Evolutionary conservation across 2,888 invertebrate species (phyloP).

Genomic region (Rotaria sp.): DNA sequence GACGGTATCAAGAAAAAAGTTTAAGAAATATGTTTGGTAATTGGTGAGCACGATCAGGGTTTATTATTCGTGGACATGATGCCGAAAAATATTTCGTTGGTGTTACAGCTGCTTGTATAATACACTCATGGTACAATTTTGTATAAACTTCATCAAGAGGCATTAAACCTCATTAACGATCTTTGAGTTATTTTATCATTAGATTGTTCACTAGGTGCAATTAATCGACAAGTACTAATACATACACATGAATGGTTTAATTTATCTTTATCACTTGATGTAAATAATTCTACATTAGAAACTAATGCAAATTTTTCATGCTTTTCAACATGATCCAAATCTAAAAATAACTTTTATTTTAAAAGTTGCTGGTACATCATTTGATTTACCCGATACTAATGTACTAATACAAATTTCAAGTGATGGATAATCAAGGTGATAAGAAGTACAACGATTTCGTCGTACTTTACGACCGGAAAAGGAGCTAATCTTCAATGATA

Average conservation of each 20-base stretch:
- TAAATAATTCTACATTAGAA: slow-evolving; percentile 96
- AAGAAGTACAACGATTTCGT: slow-evolving; percentile 92
- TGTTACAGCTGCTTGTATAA: no score
- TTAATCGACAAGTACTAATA: slow-evolving; percentile 97
- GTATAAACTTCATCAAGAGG: slow-evolving; percentile 97
- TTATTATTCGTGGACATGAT: no score
- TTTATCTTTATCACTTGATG: slow-evolving; percentile 97
- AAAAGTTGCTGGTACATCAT: slow-evolving; percentile 94
- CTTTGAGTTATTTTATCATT: no score
- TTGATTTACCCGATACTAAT: slow-evolving; percentile 97
- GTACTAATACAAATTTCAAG: slow-evolving; percentile 97
- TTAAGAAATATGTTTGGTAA: no score
- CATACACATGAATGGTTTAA: slow-evolving; percentile 73
- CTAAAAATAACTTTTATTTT: slow-evolving; percentile 98
- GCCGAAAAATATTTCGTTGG: no score
- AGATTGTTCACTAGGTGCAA: no score
- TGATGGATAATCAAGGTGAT: no score
- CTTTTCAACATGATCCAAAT: slow-evolving; percentile 95
- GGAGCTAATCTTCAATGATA: slow-evolving; percentile 88
- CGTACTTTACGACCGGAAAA: slow-evolving; percentile 92
- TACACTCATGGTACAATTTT: no score
- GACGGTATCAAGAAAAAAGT: no score
- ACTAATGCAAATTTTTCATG: slow-evolving; percentile 96
- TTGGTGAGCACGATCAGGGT: no score
- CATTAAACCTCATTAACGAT: slow-evolving; percentile 97